These are phyloP conservation scores for Radopholus similis DNA, from an alignment of 1,140 invertebrate species.

Conservation along the genomic window DNA sequence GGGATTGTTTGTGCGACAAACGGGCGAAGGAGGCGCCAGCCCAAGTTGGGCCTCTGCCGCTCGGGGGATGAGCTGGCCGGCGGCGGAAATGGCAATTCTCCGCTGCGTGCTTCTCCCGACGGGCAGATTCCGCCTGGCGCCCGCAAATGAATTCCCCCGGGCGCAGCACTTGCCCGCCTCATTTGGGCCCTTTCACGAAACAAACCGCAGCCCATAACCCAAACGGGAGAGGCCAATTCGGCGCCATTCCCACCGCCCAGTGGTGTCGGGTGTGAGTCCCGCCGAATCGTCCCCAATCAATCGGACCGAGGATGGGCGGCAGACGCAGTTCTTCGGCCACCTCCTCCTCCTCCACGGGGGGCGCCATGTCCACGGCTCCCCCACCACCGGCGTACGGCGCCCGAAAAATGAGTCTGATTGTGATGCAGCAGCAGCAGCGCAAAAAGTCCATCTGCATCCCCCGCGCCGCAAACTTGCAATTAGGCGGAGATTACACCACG, in stretches of 20 bases:
- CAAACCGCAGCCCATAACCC: neutral
- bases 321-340: neutral
- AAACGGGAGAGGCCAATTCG: neutral
- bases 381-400: neutral
- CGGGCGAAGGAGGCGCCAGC: too few species aligned
- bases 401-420: constrained; percentile 23
- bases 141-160: neutral
- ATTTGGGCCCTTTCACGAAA: neutral
- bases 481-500: constrained; percentile 1
- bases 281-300: too few species aligned
- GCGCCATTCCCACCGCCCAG: neutral
- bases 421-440: constrained; percentile 21
- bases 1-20: neutral
- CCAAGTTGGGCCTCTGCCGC: neutral
- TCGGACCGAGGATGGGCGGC: too few species aligned
- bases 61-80: neutral
- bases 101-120: neutral
- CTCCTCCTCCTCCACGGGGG: neutral
- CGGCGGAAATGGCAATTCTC: constrained; percentile 1
- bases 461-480: neutral
- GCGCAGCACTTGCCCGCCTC: neutral
- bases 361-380: neutral
- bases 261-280: too few species aligned
- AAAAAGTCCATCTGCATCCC: constrained; percentile 17
- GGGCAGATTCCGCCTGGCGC: neutral